Percentiles rank a stretch among this genome's conserved stretches.
These are phyloP conservation scores for Hippocampus mohnikei DNA, from an alignment of 2,113 vertebrate genomes.

Conservation along the genomic window DNA sequence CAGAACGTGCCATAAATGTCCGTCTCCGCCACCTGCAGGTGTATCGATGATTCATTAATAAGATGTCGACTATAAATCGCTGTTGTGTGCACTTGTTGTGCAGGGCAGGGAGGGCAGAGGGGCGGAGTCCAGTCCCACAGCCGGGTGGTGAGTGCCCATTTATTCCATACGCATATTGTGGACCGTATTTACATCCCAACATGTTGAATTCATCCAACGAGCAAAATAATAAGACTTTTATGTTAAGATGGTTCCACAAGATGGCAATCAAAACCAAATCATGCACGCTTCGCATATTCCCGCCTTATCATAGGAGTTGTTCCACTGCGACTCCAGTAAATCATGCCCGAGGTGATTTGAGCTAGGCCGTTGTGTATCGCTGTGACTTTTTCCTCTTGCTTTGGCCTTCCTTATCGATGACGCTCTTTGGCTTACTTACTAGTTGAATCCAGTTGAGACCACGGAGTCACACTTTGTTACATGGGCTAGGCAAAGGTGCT, in stretches of 20 bases:
- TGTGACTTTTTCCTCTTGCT: too few relatives aligned
- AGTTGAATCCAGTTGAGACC: too few relatives aligned
- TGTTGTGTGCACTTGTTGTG: conserved; percentile 34
- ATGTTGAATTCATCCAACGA: neutral
- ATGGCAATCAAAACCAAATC: neutral
- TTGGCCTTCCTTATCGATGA: too few relatives aligned
- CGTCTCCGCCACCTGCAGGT: neutral
- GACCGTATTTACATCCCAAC: neutral
- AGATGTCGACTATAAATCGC: neutral
- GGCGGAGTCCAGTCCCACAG: conserved; percentile 72
- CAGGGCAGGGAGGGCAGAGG: conserved; percentile 63
- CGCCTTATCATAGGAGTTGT: too few relatives aligned
- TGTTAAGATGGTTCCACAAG: too few relatives aligned
- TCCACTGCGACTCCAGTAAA: too few relatives aligned
- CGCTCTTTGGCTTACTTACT: too few relatives aligned
- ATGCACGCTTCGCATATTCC: neutral
- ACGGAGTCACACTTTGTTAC: too few relatives aligned
- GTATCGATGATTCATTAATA: neutral
- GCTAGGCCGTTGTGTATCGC: too few relatives aligned
- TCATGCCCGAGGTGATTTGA: too few relatives aligned
- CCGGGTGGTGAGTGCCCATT: conserved; percentile 69
- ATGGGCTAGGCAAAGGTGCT: too few relatives aligned
- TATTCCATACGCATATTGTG: neutral
- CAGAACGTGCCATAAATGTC: neutral
- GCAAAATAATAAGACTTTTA: neutral